Percentiles rank a stretch among this genome's conserved stretches.
These are phyloP conservation scores for Atractosteus spatula DNA, from an alignment of 2,113 vertebrate species.

Conservation along the genomic window DNA sequence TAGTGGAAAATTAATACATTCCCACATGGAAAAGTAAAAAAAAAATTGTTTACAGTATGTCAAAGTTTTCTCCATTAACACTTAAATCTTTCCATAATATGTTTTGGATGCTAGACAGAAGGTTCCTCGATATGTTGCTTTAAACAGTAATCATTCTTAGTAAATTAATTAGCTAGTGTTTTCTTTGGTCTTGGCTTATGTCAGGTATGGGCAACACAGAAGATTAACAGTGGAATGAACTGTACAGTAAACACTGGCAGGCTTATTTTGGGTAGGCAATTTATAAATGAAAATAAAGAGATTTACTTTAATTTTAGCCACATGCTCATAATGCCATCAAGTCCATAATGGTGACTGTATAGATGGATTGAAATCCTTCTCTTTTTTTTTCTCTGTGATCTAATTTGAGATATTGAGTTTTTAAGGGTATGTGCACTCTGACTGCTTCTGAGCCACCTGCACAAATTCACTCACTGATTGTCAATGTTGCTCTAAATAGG, in stretches of 20 bases:
- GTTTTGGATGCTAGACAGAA: slow-evolving; percentile 23
- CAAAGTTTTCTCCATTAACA: slow-evolving; percentile 8
- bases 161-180: slow-evolving; percentile 46
- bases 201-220: slow-evolving; percentile 17
- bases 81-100: slow-evolving; percentile 23
- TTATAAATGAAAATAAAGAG: too few species aligned
- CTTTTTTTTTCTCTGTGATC: too few species aligned
- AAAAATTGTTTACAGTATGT: neutral
- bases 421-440: too few species aligned
- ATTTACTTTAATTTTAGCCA: too few species aligned
- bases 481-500: too few species aligned
- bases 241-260: slow-evolving; percentile 27
- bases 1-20: neutral
- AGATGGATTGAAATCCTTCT: too few species aligned
- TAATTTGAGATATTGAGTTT: too few species aligned
- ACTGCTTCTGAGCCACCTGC: too few species aligned
- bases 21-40: slow-evolving; percentile 15
- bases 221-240: slow-evolving; percentile 46
- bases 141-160: slow-evolving; percentile 43
- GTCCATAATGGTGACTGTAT: too few species aligned
- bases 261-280: neutral
- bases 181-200: slow-evolving; percentile 23
- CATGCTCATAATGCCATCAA: too few species aligned
- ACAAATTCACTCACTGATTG: too few species aligned
- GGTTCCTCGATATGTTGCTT: slow-evolving; percentile 37